Evolutionary conservation across 2,797 vertebrate species (phyloP), one percentile per base, ranked within the genome.

Genomic region (Notolabrus celidotus): DNA sequence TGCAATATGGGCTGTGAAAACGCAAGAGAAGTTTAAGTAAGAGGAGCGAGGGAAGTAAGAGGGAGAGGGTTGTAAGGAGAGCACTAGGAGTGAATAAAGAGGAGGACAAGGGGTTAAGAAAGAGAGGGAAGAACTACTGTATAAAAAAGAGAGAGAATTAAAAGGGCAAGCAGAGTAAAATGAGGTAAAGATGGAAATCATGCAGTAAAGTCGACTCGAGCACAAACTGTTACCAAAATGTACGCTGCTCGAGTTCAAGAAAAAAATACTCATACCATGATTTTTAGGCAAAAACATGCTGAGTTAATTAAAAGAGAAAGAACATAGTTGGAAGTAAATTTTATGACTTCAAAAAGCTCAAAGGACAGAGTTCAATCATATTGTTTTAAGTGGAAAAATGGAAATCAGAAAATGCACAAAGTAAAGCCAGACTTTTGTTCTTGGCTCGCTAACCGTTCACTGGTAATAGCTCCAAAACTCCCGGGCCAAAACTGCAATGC

Each of bases 341-440:
- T 89, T 71, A 84, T 8, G 34, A 67, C 79, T 80, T 76, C 66
- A 72, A 54, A 75, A 76, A 69, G 57, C 62, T 64, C 0, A 77
- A 71, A 78, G 81, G 79, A 78, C 75, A 82, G 59, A 82, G 77
- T 80, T 89, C 83, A 84, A 75, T 67, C 71, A 79, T 74, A 87
- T 64, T 84, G 66, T 61, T 84, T 74, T 61, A 73, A 81, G 62
- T 66, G 66, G 69, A 75, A 83, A 84, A 67, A 70, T 74, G 71
- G 67, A 80, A 82, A 88, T 79, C 60, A 77, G 51, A 89, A 75
- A 83, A 79, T 56, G 56, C 56, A 63, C 61, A 71, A 85, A 83
- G 67, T 53, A 65, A 86, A 78, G 83, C 74, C 82, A 88, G 84
- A 81, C 63, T 77, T 86, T 79, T 85, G 80, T 84, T 84, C 82